These are phyloP conservation scores for Oryzias celebensis DNA, from an alignment of 2,113 vertebrate genomes.

Conservation along the genomic window DNA sequence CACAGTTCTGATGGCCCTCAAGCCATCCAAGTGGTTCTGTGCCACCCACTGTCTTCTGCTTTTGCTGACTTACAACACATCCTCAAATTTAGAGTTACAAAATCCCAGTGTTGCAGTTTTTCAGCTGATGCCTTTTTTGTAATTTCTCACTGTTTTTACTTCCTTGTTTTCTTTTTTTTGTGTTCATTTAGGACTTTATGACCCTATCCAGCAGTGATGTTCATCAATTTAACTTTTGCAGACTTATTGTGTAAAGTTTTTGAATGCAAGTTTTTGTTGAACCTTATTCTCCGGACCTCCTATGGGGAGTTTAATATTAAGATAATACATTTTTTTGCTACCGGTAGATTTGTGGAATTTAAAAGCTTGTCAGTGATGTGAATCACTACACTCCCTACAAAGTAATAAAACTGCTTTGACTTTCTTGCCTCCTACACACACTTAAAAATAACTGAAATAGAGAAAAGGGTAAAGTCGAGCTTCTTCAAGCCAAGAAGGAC, in stretches of 20 bases:
- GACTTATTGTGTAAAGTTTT: not conserved
- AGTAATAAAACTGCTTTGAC: too few relatives aligned
- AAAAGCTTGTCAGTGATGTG: too few relatives aligned
- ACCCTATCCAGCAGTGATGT: too few relatives aligned
- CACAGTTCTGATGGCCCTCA: slow-evolving; percentile 25
- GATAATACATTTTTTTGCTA: slow-evolving; percentile 14
- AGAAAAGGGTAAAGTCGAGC: too few relatives aligned
- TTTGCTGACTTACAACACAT: slow-evolving; percentile 24
- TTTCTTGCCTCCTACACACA: too few relatives aligned
- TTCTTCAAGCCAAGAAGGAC: too few relatives aligned
- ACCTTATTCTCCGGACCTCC: slow-evolving; percentile 4
- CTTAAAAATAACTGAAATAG: too few relatives aligned
- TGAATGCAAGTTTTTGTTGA: slow-evolving; percentile 7
- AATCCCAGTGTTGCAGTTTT: not conserved
- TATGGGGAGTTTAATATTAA: slow-evolving; percentile 33
- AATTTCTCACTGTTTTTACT: not conserved
- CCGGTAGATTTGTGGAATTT: too few relatives aligned
- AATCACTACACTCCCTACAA: too few relatives aligned
- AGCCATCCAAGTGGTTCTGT: slow-evolving; percentile 43
- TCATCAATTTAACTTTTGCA: not conserved
- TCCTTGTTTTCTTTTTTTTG: not conserved
- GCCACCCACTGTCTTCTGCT: slow-evolving; percentile 36
- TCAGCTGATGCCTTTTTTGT: not conserved
- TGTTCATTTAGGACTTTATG: too few relatives aligned
- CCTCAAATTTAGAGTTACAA: not conserved